A percentile compares a stretch with the other conserved stretches of the same genome.
Evolutionary conservation across 1,140 invertebrate genomes (phyloP).

Genomic region (Micrasema longulum): DNA sequence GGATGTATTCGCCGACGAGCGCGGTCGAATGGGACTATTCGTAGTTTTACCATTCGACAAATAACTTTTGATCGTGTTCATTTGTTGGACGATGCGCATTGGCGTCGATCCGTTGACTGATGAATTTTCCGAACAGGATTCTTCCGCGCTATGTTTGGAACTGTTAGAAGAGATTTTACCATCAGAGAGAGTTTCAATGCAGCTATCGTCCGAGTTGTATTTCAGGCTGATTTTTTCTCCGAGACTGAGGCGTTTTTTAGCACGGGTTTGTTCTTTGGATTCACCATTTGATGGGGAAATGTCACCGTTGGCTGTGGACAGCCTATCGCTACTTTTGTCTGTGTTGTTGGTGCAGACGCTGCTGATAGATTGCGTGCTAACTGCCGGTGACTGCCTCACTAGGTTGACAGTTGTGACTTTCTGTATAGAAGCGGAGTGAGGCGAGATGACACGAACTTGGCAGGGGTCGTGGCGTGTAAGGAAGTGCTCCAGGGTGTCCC

Average conservation of each 20-base stretch:
- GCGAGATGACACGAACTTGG: conserved; percentile 78
- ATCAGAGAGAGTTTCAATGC: neutral
- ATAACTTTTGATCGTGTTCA: conserved; percentile 20
- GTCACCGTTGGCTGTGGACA: conserved; percentile 42
- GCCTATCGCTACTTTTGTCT: conserved; percentile 38
- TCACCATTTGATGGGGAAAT: conserved; percentile 43
- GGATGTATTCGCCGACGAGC: conserved; percentile 25
- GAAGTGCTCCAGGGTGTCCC: conserved; percentile 96
- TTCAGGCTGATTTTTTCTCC: neutral
- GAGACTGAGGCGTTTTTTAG: conserved; percentile 23
- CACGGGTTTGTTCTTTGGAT: neutral
- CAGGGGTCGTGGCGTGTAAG: conserved; percentile 97
- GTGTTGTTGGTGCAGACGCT: conserved; percentile 37
- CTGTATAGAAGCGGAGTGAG: conserved; percentile 58
- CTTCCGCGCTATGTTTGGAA: conserved; percentile 23
- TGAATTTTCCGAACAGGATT: conserved; percentile 42
- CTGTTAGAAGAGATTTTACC: conserved; percentile 25
- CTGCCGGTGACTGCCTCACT: conserved; percentile 61
- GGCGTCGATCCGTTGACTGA: conserved; percentile 40
- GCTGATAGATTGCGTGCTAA: conserved; percentile 43
- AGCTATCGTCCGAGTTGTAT: neutral
- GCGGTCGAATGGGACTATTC: conserved; percentile 16
- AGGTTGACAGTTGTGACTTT: conserved; percentile 59
- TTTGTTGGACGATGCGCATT: conserved; percentile 26
- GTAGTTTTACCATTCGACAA: conserved; percentile 33